Evolutionary conservation across 2,888 invertebrate species (phyloP).

Genomic region (Onchidella celtica): DNA sequence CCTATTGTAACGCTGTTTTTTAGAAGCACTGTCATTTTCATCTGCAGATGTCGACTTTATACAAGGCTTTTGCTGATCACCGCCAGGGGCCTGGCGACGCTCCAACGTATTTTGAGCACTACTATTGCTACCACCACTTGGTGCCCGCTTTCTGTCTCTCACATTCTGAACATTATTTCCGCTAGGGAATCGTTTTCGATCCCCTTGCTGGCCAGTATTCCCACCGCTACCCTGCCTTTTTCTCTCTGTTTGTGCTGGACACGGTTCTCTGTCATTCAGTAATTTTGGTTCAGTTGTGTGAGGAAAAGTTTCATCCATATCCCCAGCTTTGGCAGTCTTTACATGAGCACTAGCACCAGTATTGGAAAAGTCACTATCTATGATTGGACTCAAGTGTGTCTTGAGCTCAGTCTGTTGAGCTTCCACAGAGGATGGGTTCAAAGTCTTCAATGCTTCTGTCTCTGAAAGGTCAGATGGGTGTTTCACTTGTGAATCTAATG

Average conservation of each 20-base stretch:
- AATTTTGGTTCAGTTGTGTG: conserved; percentile 20
- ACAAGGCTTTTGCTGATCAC: conserved; percentile 34
- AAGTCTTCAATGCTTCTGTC: not conserved
- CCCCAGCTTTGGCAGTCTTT: conserved; percentile 3
- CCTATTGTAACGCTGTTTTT: conserved; percentile 26
- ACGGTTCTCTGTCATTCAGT: not conserved
- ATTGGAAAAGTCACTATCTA: not conserved
- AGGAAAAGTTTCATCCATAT: not conserved
- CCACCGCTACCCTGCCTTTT: conserved; percentile 29
- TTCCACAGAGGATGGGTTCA: not conserved
- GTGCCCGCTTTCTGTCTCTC: conserved; percentile 20
- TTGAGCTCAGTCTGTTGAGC: conserved; percentile 37
- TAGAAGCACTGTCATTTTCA: not conserved
- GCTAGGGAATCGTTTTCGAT: not conserved
- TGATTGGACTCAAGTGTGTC: not conserved
- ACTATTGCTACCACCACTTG: conserved; percentile 31
- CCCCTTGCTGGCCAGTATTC: conserved; percentile 12
- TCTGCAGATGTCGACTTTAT: conserved; percentile 25
- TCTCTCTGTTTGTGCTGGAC: not conserved
- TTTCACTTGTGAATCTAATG: not conserved
- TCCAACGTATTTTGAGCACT: conserved; percentile 38
- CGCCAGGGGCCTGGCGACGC: conserved; percentile 1
- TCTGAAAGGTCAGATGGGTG: not conserved
- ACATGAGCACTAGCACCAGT: not conserved
- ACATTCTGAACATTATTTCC: conserved; percentile 13